Evolutionary conservation across 2,797 vertebrate species (phyloP), one percentile per base, ranked within the genome.

Genomic region (Falco columbarius): DNA sequence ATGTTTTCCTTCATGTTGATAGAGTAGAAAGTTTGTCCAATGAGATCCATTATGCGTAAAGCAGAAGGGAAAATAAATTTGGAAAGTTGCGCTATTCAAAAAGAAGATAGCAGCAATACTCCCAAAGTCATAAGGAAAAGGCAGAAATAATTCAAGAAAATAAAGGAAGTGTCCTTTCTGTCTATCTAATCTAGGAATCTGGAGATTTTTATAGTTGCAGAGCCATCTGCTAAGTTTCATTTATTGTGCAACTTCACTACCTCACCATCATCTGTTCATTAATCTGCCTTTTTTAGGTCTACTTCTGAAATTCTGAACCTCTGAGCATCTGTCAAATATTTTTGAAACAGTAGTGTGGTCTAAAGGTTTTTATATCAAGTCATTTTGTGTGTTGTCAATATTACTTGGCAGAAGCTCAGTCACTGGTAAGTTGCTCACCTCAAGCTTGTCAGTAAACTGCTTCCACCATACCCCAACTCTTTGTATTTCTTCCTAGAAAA

Each of bases 161-260:
- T 73, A 96, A 74, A 96, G 56, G 71, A 72, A 95, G 75, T 80
- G 54, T 92, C 89, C 77, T 87, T 91, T 94, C 93, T 74, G 77
- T 51, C 77, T 89, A 18, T 87, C 86, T 77, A 26, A 72, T 94
- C 79, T 62, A 71, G 86, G 81, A 95, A 94, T 86, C 42, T 88
- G 68, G 75, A 93, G 89, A 55, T 84, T 95, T 96, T 94, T 97
- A 89, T 96, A 93, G 95, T 92, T 92, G 49, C 61, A 75, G 90
- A 95, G 44, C 90, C 93, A 96, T 97, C 93, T 97, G 97, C 90
- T 96, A 90, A 94, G 61, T 97, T 97, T 93, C 86, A 67, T 96
- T 92, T 94, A 87, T 89, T 83, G 90, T 62, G 75, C 30, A 91
- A 85, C 89, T 97, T 96, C 91, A 94, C 92, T 97, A 85, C 89